Base-by-base conservation (phyloP, 2,797 vertebrate genomes). In the Falco cherrug region DNA sequence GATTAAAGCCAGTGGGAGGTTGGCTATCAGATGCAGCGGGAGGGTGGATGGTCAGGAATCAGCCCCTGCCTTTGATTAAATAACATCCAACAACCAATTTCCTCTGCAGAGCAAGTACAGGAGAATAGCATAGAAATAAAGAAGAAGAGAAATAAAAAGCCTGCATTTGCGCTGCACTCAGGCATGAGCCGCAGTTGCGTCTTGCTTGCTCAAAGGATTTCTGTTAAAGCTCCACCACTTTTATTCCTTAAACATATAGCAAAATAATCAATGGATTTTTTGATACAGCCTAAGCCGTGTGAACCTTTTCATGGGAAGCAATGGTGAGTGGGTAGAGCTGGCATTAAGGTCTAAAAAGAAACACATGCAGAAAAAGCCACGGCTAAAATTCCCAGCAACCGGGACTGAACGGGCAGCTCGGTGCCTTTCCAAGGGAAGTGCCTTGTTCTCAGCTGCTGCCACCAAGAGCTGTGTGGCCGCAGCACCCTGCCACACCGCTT, bases 181-280 rank as follows among this genome's bases (percentile, higher is more conserved):
- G 90, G 93, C 81, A 18, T 13, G 50, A 76, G 96, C 94, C 68
- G 3, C 28, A 1, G n/a, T n/a, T 53, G 68, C 77, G 57, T 91
- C 95, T 95, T 4, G 65, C 86, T 33, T 70, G 91, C 97, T 96
- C 88, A 91, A 78, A 94, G 96, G 88, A 95, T 97, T 89, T 89
- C 94, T 93, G 76, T 16, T 45, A 82, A 95, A 95, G 90, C 96
- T 84, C 86, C 61, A 9, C 89, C 68, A 31, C 97, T 97, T 97
- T 97, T 93, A 95, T 97, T 96, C 96, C 96, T 96, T 97, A 96
- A 97, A 95, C 85, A 89, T 81, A 73, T 60, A 97, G 94, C 96
- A 94, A 97, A 97, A 97, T 91, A 96, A 97, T 95, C 97, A 94
- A 96, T 97, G 97, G 97, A 78, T 70, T 95, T 92, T 94, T 70